These are phyloP conservation scores for Elephantulus edwardii DNA, from an alignment of 2,113 vertebrate species.

Conservation along the genomic window DNA sequence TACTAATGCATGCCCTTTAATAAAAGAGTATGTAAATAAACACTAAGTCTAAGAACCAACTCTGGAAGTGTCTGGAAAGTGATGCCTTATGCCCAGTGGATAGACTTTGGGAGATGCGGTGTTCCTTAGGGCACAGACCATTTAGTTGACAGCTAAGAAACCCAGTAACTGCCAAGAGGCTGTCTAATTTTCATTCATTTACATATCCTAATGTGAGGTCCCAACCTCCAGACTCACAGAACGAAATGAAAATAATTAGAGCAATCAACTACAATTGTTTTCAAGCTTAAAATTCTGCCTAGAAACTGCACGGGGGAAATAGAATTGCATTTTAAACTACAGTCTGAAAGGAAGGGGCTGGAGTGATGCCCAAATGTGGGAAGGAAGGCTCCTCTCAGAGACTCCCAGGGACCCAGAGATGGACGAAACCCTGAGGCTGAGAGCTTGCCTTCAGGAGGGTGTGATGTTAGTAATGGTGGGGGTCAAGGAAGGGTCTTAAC, in stretches of 20 bases:
- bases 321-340: conserved; percentile 29
- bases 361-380: not conserved
- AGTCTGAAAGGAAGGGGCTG: not conserved
- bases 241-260: not conserved
- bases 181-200: conserved; percentile 8
- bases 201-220: not conserved
- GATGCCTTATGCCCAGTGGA: not conserved
- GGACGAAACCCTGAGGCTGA: fast-evolving
- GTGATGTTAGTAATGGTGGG: not conserved
- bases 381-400: not conserved
- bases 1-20: not conserved
- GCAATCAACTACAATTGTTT: conserved; percentile 32
- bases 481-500: not conserved
- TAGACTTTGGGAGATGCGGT: not conserved
- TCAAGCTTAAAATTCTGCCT: not conserved
- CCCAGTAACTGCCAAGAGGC: not conserved
- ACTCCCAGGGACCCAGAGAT: not conserved
- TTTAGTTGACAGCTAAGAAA: not conserved
- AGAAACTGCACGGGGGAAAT: not conserved
- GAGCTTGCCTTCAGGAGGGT: not conserved
- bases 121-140: not conserved
- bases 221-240: not conserved
- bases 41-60: not conserved
- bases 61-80: conserved; percentile 21
- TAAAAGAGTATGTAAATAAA: not conserved